Conservation (phyloP, 2,113 vertebrate genomes). For the Xerus inauris region DNA sequence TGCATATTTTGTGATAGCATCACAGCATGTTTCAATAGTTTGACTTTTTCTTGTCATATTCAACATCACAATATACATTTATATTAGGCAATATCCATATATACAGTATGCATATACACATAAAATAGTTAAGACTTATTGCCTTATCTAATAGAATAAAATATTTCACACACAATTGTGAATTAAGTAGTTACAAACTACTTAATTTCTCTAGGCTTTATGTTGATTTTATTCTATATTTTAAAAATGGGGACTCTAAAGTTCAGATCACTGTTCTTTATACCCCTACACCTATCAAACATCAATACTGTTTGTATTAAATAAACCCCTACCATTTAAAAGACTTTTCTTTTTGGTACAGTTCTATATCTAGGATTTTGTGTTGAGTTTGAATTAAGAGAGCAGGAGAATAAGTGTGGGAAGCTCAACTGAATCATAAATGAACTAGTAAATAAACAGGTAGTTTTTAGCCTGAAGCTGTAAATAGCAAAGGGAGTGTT, state of each 20-base stretch:
- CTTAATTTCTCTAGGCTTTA: background rate
- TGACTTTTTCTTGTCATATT: background rate
- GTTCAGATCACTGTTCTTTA: background rate
- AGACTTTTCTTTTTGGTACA: background rate
- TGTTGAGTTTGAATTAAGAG: background rate
- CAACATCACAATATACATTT: background rate
- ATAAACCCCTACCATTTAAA: background rate
- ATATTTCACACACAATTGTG: background rate
- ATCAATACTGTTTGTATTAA: background rate
- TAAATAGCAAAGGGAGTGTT: background rate
- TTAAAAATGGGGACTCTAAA: background rate
- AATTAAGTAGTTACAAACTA: background rate
- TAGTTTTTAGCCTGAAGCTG: background rate
- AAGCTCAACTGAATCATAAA: background rate
- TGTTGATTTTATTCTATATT: background rate
- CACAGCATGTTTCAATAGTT: background rate
- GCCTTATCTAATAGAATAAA: background rate
- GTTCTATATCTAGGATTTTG: background rate
- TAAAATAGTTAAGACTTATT: background rate
- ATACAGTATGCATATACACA: background rate
- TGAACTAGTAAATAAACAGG: background rate
- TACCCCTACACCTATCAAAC: background rate
- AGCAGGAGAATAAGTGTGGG: background rate
- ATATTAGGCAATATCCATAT: background rate
- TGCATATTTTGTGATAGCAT: background rate